These are phyloP conservation scores for Thunnus maccoyii DNA, from an alignment of 2,113 vertebrate genomes.

Conservation along the genomic window DNA sequence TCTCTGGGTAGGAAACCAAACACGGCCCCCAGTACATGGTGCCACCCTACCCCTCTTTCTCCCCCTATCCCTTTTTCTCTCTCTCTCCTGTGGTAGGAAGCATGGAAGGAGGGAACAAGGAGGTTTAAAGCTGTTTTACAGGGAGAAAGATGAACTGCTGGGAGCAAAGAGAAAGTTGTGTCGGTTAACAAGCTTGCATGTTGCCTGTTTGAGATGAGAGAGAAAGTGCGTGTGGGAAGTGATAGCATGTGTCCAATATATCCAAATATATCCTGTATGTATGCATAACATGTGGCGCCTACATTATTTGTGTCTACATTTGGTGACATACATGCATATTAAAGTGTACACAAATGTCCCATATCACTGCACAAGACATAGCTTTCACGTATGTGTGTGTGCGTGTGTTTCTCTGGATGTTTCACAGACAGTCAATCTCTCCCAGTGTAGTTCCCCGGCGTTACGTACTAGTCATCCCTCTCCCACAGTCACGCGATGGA, in stretches of 20 bases:
- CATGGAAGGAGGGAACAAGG: background rate
- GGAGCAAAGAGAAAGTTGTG: constrained; percentile 21
- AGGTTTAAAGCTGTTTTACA: constrained; percentile 18
- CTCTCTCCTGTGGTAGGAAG: background rate
- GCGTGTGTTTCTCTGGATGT: constrained; percentile 30
- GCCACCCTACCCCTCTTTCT: background rate
- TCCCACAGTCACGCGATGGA: constrained; percentile 73
- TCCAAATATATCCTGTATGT: constrained; percentile 17
- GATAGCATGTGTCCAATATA: background rate
- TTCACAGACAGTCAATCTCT: constrained; percentile 41
- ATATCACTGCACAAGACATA: constrained; percentile 15
- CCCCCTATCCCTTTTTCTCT: background rate
- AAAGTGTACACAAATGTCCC: constrained; percentile 1
- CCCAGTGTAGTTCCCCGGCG: constrained; percentile 19
- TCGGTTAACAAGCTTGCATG: constrained; percentile 22
- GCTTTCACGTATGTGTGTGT: constrained; percentile 15
- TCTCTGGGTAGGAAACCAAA: constrained; percentile 60
- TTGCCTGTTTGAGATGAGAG: constrained; percentile 20
- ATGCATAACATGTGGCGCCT: constrained; percentile 27
- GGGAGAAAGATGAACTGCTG: constrained; percentile 28
- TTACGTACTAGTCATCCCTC: constrained; percentile 51
- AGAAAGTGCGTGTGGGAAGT: constrained; percentile 2
- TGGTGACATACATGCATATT: constrained; percentile 16
- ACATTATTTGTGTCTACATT: constrained; percentile 37
- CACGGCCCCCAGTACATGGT: constrained; percentile 11